These are phyloP conservation scores for Conus ventricosus DNA, from an alignment of 1,140 invertebrate genomes.

Conservation along the genomic window DNA sequence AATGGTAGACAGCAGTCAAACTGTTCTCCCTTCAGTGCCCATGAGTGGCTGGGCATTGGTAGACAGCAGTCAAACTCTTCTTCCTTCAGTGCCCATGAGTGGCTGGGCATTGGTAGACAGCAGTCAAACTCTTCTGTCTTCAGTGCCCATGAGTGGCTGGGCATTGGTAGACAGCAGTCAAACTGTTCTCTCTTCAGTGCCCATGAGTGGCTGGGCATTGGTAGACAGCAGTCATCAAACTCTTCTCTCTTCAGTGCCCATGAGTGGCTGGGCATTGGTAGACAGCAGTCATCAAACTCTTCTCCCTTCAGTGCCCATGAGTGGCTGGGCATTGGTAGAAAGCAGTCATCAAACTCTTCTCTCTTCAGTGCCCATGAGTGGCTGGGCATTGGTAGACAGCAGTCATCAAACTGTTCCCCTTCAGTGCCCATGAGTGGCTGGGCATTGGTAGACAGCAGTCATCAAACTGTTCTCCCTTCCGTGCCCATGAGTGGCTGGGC, in stretches of 20 bases:
- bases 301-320: too few relatives aligned
- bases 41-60: slow-evolving; percentile 33
- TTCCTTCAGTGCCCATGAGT: too few relatives aligned
- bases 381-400: slow-evolving; percentile 35
- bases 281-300: slow-evolving; percentile 25
- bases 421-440: slow-evolving; percentile 30
- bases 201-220: slow-evolving; percentile 29
- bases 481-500: slow-evolving; percentile 27
- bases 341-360: slow-evolving; percentile 7
- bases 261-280: slow-evolving; percentile 32
- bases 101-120: slow-evolving; percentile 37
- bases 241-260: slow-evolving; percentile 8
- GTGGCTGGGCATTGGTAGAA: slow-evolving; percentile 35
- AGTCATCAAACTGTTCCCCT: too few relatives aligned
- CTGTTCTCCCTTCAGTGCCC: too few relatives aligned
- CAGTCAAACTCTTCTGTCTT: too few relatives aligned
- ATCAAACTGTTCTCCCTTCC: too few relatives aligned
- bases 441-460: slow-evolving; percentile 32
- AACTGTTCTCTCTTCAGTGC: slow-evolving; percentile 5
- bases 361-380: slow-evolving; percentile 26
- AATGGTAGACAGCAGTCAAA: slow-evolving; percentile 33
- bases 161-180: slow-evolving; percentile 33
- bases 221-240: slow-evolving; percentile 31
- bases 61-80: slow-evolving; percentile 29
- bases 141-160: slow-evolving; percentile 27